Conservation (phyloP, 2,888 invertebrate genomes). For the Raillietiella orientalis region DNA sequence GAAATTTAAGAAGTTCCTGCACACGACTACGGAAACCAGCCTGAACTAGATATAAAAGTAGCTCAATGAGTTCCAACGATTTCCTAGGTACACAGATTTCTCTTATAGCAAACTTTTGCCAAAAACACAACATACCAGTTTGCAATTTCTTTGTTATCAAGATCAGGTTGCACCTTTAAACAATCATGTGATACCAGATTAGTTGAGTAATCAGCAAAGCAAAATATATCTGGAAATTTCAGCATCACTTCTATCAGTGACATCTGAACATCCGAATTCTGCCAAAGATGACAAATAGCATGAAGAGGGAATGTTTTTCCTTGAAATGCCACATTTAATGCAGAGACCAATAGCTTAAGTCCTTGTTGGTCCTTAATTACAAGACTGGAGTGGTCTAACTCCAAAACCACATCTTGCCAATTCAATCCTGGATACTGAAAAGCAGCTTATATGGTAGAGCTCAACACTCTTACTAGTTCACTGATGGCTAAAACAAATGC, state of each 20-base stretch:
- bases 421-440: constrained; percentile 30
- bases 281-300: constrained; percentile 65
- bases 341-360: constrained; percentile 40
- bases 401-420: constrained; percentile 72
- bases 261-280: constrained; percentile 63
- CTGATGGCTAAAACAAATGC: constrained; percentile 70
- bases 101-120: background rate
- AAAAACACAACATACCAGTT: constrained; percentile 27
- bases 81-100: constrained; percentile 23
- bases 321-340: constrained; percentile 12
- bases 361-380: constrained; percentile 55
- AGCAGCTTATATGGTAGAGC: constrained; percentile 1
- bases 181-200: constrained; percentile 56
- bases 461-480: constrained; percentile 26
- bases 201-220: constrained; percentile 68
- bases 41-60: constrained; percentile 54
- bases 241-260: constrained; percentile 55
- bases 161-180: constrained; percentile 74
- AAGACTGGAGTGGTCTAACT: constrained; percentile 72
- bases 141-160: constrained; percentile 66
- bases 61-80: constrained; percentile 61
- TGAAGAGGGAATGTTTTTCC: constrained; percentile 31
- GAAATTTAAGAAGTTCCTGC: constrained; percentile 65
- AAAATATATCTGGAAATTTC: constrained; percentile 71
- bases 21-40: constrained; percentile 48